These are phyloP conservation scores for Vulpes vulpes DNA, from an alignment of 2,113 vertebrate genomes.

Conservation along the genomic window DNA sequence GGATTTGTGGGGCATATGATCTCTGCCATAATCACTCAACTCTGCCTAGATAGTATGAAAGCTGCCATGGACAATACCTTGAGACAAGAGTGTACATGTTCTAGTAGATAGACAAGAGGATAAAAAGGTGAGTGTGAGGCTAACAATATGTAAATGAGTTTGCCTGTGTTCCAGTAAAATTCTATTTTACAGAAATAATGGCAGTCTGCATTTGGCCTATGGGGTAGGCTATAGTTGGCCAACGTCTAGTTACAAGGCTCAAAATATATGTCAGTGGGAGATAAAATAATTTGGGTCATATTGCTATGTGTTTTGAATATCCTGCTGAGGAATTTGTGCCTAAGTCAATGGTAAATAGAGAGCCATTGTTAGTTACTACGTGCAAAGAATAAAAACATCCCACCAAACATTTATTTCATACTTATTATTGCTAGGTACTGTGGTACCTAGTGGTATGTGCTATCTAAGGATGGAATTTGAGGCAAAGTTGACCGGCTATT, in stretches of 20 bases:
- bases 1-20: not conserved
- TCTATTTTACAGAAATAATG: constrained; percentile 24
- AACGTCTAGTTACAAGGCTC: not conserved
- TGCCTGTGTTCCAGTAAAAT: not conserved
- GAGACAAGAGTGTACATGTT: not conserved
- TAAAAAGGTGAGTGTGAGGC: not conserved
- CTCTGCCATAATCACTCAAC: not conserved
- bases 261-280: not conserved
- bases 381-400: not conserved
- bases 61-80: not conserved
- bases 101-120: not conserved
- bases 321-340: not conserved
- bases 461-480: not conserved
- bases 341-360: not conserved
- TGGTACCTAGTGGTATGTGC: not conserved
- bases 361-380: not conserved
- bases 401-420: not conserved
- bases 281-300: not conserved
- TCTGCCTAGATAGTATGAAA: not conserved
- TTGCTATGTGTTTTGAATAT: not conserved
- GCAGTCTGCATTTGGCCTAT: not conserved
- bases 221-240: not conserved
- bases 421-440: not conserved
- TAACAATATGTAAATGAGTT: not conserved
- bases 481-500: not conserved